Conservation (phyloP, 2,888 invertebrate genomes). For the Baccha elongata region DNA sequence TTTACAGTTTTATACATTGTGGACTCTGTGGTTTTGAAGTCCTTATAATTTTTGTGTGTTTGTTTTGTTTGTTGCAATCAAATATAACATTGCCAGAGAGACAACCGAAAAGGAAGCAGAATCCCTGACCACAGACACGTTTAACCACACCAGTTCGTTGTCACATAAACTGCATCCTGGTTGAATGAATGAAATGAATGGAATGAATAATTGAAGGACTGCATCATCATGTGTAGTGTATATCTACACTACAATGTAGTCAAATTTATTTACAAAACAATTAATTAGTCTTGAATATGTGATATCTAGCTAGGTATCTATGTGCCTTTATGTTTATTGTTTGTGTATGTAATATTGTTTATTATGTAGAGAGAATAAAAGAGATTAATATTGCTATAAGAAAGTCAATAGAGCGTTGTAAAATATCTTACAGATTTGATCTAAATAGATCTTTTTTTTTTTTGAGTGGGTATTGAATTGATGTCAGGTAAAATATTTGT, state of each 20-base stretch:
- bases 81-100: slow-evolving; percentile 6
- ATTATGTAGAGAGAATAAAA: slow-evolving; percentile 13
- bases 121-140: slow-evolving; percentile 31
- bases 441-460: neutral
- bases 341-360: slow-evolving; percentile 16
- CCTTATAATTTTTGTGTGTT: neutral
- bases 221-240: neutral
- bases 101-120: slow-evolving; percentile 3
- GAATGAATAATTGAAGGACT: slow-evolving; percentile 41
- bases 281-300: slow-evolving; percentile 55
- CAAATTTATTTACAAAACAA: slow-evolving; percentile 40
- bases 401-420: neutral
- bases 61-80: neutral
- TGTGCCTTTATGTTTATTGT: too few species aligned
- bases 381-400: slow-evolving; percentile 21
- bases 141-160: slow-evolving; percentile 27
- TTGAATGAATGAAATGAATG: slow-evolving; percentile 10
- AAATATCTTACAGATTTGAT: neutral
- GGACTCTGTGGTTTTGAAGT: slow-evolving; percentile 25
- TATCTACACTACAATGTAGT: slow-evolving; percentile 11
- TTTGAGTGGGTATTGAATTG: slow-evolving; percentile 14
- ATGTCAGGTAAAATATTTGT: too few species aligned
- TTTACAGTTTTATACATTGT: slow-evolving; percentile 15
- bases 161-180: slow-evolving; percentile 39
- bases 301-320: too few species aligned